phyloP scores from a whole-genome alignment of 2,797 vertebrate genomes.

The Gadopsis marmoratus region DNA sequence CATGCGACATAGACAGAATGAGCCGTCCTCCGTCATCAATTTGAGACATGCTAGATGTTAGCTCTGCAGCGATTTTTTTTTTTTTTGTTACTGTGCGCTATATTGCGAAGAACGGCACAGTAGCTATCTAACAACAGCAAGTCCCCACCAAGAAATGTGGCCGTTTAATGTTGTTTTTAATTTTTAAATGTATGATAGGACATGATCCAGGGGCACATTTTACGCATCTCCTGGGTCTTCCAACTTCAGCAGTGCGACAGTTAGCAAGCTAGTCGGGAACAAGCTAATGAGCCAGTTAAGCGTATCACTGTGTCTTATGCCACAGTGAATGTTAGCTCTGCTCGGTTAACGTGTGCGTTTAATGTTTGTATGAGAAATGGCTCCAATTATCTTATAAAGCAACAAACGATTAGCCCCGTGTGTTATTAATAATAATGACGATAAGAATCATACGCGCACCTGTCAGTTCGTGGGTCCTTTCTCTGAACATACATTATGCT shows the following conservation, averaged over 20 bases:
- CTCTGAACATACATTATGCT: constrained; percentile 17
- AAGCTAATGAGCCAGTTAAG: neutral
- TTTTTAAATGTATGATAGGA: neutral
- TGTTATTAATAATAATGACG: constrained; percentile 8
- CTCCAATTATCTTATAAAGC: neutral
- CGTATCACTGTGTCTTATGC: neutral
- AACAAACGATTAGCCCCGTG: neutral
- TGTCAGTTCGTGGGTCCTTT: constrained; percentile 55
- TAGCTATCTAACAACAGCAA: constrained; percentile 26
- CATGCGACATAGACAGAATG: neutral
- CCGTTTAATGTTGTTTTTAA: neutral
- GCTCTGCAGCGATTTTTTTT: constrained; percentile 15
- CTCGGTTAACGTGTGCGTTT: neutral
- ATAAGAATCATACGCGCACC: constrained; percentile 2
- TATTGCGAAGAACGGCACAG: constrained; percentile 26
- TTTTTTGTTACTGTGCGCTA: neutral
- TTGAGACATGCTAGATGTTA: constrained; percentile 36
- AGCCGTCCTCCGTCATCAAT: neutral
- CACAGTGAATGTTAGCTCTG: neutral
- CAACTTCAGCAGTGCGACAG: neutral
- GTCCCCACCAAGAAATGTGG: neutral
- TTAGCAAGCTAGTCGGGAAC: neutral
- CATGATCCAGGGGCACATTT: accelerated
- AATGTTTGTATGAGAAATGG: neutral
- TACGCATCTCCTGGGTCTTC: accelerated